A percentile compares a stretch with the other conserved stretches of the same genome.
Evolutionary conservation across 2,797 vertebrate genomes (phyloP).

Genomic region (Avahi laniger): DNA sequence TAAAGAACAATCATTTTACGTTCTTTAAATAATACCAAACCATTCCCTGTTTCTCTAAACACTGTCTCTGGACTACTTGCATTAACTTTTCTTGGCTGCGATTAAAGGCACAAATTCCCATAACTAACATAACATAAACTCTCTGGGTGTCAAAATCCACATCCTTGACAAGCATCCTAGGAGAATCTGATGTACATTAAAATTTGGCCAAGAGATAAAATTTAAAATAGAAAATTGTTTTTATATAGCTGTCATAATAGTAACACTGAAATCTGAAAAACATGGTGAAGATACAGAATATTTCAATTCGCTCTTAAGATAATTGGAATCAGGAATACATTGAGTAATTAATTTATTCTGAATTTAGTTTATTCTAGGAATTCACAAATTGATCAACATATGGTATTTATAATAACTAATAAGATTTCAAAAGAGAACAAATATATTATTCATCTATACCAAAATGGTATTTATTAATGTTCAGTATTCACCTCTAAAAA

Average conservation of each 20-base stretch:
- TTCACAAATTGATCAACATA: background rate
- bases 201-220: background rate
- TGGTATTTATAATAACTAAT: background rate
- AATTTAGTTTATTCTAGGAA: background rate
- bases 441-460: background rate
- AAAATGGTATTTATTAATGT: background rate
- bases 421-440: background rate
- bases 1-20: background rate
- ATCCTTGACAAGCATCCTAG: background rate
- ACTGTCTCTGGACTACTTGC: background rate
- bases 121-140: background rate
- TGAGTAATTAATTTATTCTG: background rate
- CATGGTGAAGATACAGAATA: background rate
- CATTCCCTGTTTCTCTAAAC: background rate
- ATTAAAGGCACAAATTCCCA: background rate
- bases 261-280: background rate
- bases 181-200: background rate
- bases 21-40: background rate
- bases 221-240: background rate
- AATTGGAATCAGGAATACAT: background rate
- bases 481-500: background rate
- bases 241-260: background rate
- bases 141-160: background rate
- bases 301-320: background rate
- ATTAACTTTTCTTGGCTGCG: background rate